phyloP scores from a whole-genome alignment of 2,113 vertebrate species.

The Xenopus borealis region DNA sequence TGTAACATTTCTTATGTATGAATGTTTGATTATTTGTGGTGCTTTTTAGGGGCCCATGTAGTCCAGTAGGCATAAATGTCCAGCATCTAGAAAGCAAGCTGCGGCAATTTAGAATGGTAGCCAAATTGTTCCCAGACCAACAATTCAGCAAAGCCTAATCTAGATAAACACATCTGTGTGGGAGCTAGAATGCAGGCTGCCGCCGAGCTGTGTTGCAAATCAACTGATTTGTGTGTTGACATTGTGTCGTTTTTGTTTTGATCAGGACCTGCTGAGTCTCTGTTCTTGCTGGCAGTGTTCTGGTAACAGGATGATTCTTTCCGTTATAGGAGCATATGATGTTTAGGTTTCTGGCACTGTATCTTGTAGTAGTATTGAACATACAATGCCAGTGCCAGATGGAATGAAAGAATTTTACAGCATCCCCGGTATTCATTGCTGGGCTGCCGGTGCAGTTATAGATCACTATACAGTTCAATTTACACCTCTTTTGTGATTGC shows the following conservation, averaged over 20 bases:
- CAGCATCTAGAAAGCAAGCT: no score
- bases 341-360: slow-evolving; percentile 11
- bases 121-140: not conserved
- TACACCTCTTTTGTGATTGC: no score
- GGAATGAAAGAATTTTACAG: not conserved
- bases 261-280: slow-evolving; percentile 16
- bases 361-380: slow-evolving; percentile 9
- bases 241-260: slow-evolving; percentile 25
- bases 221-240: slow-evolving; percentile 25
- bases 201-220: not conserved
- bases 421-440: not conserved
- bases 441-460: no score
- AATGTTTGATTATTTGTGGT: no score
- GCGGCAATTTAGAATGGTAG: not conserved
- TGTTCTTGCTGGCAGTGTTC: slow-evolving; percentile 10
- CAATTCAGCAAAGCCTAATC: not conserved
- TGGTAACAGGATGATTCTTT: not conserved
- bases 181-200: not conserved
- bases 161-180: not conserved
- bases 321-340: slow-evolving; percentile 23
- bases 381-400: not conserved
- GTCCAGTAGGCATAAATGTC: no score
- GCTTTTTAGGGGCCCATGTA: no score
- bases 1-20: not conserved
- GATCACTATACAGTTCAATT: no score